Evolutionary conservation across 2,797 vertebrate species (phyloP).

Genomic region (Cyclura pinguis): DNA sequence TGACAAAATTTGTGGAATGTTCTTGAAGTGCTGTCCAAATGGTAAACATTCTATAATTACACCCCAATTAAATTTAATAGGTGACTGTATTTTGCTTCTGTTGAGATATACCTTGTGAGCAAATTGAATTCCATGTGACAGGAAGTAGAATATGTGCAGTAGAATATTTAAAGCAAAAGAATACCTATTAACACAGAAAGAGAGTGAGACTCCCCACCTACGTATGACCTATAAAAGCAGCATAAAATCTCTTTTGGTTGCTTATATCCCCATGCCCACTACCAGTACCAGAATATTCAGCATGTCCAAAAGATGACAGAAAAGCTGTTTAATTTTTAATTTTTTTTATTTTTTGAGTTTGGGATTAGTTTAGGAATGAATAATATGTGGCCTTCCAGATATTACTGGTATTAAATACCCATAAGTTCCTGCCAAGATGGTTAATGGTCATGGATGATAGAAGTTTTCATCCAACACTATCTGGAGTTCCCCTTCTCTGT

Average conservation of each 20-base stretch:
- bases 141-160: not conserved
- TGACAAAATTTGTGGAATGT: not conserved
- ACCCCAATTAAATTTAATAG: not conserved
- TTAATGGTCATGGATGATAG: not conserved
- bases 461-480: not conserved
- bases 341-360: no score
- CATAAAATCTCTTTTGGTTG: not conserved
- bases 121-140: not conserved
- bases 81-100: not conserved
- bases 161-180: not conserved
- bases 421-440: not conserved
- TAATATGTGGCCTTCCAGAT: not conserved
- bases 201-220: no score
- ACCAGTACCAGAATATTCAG: no score
- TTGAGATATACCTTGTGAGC: not conserved
- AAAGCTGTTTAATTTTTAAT: not conserved
- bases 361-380: not conserved
- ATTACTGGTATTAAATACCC: not conserved
- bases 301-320: not conserved
- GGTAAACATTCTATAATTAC: not conserved
- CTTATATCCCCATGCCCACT: no score
- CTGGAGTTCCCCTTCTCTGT: not conserved
- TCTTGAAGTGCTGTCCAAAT: not conserved
- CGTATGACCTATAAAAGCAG: not conserved
- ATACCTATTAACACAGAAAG: not conserved